Percentiles rank a stretch among this genome's conserved stretches.
phyloP scores from a whole-genome alignment of 2,888 invertebrate species.

The Hemaris fuciformis region DNA sequence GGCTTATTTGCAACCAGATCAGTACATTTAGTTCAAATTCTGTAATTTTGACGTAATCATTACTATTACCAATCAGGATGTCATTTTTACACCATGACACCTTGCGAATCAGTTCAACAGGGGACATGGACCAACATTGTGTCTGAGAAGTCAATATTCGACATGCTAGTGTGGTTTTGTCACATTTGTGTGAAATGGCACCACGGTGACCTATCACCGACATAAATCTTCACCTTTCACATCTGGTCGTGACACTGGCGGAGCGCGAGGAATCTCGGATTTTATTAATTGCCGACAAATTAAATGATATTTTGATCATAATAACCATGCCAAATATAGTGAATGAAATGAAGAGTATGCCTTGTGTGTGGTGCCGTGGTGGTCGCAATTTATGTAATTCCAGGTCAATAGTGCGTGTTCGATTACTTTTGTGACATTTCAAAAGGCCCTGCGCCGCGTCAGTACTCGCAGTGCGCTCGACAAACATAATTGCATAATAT shows the following conservation, averaged over 20 bases:
- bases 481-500: too few relatives aligned
- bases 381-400: slow-evolving; percentile 7
- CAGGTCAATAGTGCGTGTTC: slow-evolving; percentile 3
- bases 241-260: neutral
- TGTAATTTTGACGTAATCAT: too few relatives aligned
- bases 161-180: neutral
- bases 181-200: neutral
- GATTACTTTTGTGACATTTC: slow-evolving; percentile 19
- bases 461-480: neutral
- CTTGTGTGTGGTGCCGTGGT: slow-evolving; percentile 10
- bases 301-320: neutral
- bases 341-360: neutral
- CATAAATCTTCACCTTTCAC: neutral
- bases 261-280: neutral
- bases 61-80: too few relatives aligned
- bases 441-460: slow-evolving; percentile 7
- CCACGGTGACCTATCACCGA: neutral
- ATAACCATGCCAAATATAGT: neutral
- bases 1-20: too few relatives aligned
- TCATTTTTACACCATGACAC: too few relatives aligned
- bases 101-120: too few relatives aligned
- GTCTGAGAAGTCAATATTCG: too few relatives aligned
- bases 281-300: neutral
- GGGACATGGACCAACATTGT: too few relatives aligned
- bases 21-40: too few relatives aligned